Evolutionary conservation across 2,113 vertebrate species (phyloP), one percentile per base, ranked within the genome.

Genomic region (Gymnocephalus cernua): DNA sequence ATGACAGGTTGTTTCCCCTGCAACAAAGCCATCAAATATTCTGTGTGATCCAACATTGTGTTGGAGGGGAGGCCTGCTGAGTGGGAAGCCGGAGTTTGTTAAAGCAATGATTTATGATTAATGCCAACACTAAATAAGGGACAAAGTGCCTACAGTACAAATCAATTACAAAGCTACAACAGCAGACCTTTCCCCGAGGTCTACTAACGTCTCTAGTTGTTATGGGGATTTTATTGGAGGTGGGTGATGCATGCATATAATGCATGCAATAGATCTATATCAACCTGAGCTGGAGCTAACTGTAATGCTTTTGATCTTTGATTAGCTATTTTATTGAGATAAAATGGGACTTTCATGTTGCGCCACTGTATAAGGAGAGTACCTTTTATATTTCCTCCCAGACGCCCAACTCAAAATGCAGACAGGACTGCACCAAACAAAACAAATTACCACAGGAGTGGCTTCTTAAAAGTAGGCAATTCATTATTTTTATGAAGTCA

Each of bases 31-130:
- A 92, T 94, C 92, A 93, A 93, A 93, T 93, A 93, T 95, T 94
- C 93, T 54, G 83, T 95, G 93, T 94, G 94, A 95, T 95, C 95
- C 94, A 91, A 92, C 92, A 88, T 89, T 90, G 91, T 94, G 94
- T 93, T 89, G 93, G 83, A 89, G 86, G 82, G 89, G 90, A 89
- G 92, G 90, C 93, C 93, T 92, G 93, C 94, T 94, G 95, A 92
- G 94, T 91, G 90, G 89, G 87, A 93, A 93, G 94, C 93, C 89
- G 76, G 91, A 94, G 92, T 94, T 95, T 94, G 94, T 95, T 95
- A 95, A 94, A 95, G 93, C 93, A 90, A 93, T 95, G 94, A 96
- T 96, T 95, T 95, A 95, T 95, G 94, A 95, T 95, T 94, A 95
- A 94, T 94, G 95, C 95, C 93, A 94, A 92, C 90, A 91, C 86